Conservation (phyloP, 2,888 invertebrate genomes). For the Ethmia dodecea region DNA sequence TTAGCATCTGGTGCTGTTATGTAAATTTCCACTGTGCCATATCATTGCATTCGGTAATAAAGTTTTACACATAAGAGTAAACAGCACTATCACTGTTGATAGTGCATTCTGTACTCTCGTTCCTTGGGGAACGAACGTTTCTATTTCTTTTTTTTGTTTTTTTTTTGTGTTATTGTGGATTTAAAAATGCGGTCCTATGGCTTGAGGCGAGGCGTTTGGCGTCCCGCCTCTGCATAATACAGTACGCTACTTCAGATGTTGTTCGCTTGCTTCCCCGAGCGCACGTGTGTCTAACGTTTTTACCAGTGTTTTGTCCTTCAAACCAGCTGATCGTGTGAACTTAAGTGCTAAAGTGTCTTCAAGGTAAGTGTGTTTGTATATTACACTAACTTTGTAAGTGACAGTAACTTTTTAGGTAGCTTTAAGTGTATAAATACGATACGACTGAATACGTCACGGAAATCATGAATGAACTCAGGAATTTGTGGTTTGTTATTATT, state of each 20-base stretch:
- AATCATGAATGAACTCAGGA: no score
- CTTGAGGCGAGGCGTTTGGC: conserved; percentile 52
- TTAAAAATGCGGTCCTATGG: conserved; percentile 57
- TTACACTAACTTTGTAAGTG: no score
- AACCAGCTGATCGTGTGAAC: neutral
- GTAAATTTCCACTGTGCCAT: conserved; percentile 48
- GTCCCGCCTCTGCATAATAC: conserved; percentile 40
- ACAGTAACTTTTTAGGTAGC: no score
- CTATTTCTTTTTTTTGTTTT: conserved; percentile 22
- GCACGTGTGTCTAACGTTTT: conserved; percentile 16
- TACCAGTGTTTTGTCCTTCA: conserved; percentile 5
- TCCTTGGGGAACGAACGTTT: conserved; percentile 42
- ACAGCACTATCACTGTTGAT: conserved; percentile 34
- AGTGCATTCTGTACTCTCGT: conserved; percentile 40
- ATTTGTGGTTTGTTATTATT: no score
- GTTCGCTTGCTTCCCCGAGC: conserved; percentile 20
- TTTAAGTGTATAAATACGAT: no score
- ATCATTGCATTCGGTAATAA: conserved; percentile 25
- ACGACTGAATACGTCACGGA: no score
- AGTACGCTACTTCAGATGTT: conserved; percentile 32
- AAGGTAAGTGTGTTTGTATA: no score
- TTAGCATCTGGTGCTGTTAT: no score
- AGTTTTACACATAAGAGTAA: conserved; percentile 30
- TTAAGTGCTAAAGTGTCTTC: neutral
- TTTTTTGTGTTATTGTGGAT: conserved; percentile 11